Evolutionary conservation across 2,888 invertebrate species (phyloP).

Genomic region (Portevinia maculata): DNA sequence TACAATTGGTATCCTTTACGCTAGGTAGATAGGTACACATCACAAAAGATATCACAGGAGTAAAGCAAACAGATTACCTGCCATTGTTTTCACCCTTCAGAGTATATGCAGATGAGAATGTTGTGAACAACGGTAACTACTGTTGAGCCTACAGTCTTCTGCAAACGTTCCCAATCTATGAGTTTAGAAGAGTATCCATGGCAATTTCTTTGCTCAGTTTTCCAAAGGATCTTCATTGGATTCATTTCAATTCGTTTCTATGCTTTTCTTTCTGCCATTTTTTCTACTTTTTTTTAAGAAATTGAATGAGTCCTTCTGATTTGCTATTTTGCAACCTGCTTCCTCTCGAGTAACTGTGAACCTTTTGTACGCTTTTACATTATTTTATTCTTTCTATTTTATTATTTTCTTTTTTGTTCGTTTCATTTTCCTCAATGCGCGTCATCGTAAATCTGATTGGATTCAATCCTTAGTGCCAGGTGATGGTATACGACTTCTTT

Average conservation of each 20-base stretch:
- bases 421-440: slow-evolving; percentile 35
- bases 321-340: slow-evolving; percentile 40
- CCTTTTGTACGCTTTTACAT: slow-evolving; percentile 35
- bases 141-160: not conserved
- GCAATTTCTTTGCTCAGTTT: slow-evolving; percentile 8
- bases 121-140: slow-evolving; percentile 41
- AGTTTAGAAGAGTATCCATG: not conserved
- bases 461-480: slow-evolving; percentile 69
- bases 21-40: not conserved
- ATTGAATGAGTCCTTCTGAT: slow-evolving; percentile 49
- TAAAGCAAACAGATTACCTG: slow-evolving; percentile 2
- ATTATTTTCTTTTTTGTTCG: slow-evolving; percentile 18
- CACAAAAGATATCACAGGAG: not conserved
- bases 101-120: slow-evolving; percentile 43
- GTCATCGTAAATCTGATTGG: slow-evolving; percentile 66
- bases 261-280: slow-evolving; percentile 2
- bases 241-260: slow-evolving; percentile 46
- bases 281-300: not conserved
- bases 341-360: slow-evolving; percentile 13
- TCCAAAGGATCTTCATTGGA: slow-evolving; percentile 49
- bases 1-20: not conserved
- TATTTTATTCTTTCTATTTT: slow-evolving; percentile 5
- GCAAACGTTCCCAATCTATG: slow-evolving; percentile 14
- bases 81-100: slow-evolving; percentile 16
- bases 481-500: slow-evolving; percentile 54